phyloP scores from a whole-genome alignment of 2,113 vertebrate genomes.

The Trematocara macrostoma region DNA sequence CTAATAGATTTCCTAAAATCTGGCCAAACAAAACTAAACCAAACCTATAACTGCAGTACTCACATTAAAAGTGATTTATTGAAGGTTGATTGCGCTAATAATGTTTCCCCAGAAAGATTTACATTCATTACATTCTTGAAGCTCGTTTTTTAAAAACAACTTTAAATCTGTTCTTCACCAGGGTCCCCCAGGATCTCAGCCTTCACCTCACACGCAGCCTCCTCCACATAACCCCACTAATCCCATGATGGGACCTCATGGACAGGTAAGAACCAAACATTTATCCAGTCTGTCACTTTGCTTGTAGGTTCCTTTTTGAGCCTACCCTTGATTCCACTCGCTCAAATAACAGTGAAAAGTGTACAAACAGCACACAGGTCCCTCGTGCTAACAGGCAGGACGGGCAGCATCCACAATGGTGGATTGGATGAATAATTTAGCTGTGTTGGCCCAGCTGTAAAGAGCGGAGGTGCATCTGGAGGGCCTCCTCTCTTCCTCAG shows the following conservation, averaged over 20 bases:
- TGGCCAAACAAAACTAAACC: not conserved
- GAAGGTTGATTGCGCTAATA: not conserved
- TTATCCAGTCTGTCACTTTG: not conserved
- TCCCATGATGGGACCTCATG: slow-evolving; percentile 78
- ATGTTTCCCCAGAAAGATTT: not conserved
- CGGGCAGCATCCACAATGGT: slow-evolving; percentile 29
- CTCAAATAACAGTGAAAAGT: not conserved
- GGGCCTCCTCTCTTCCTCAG: slow-evolving; percentile 51
- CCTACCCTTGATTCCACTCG: not conserved
- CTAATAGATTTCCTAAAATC: not conserved
- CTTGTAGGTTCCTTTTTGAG: not conserved
- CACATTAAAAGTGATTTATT: not conserved
- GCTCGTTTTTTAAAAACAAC: not conserved
- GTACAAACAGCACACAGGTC: slow-evolving; percentile 12
- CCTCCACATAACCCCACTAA: slow-evolving; percentile 76
- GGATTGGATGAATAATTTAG: slow-evolving; percentile 73
- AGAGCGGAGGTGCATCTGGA: slow-evolving; percentile 66
- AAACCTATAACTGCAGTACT: not conserved
- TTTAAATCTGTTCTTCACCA: slow-evolving; percentile 51
- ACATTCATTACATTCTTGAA: not conserved
- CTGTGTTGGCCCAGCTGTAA: slow-evolving; percentile 55
- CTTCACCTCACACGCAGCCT: slow-evolving; percentile 76
- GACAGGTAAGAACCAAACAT: slow-evolving; percentile 70
- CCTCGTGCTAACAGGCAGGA: slow-evolving; percentile 36
- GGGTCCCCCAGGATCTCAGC: slow-evolving; percentile 77